Evolutionary conservation across 2,113 vertebrate genomes (phyloP).

Genomic region (Manacus vitellinus): DNA sequence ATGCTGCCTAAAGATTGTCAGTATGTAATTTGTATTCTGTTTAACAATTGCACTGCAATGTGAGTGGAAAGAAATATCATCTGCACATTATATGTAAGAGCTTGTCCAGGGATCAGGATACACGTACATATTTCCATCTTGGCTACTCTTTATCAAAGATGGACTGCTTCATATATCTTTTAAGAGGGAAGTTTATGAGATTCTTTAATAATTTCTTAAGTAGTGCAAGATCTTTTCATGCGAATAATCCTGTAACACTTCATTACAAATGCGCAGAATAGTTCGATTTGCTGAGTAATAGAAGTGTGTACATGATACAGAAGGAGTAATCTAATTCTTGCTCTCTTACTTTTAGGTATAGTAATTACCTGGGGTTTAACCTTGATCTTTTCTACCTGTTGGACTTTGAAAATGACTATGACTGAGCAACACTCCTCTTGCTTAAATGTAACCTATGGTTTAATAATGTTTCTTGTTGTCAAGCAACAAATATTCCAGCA

Average conservation of each 20-base stretch:
- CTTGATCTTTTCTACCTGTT: constrained; percentile 22
- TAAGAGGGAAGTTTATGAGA: constrained; percentile 55
- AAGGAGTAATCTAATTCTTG: not conserved
- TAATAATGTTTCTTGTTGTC: not conserved
- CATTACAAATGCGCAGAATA: not conserved
- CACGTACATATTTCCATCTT: constrained; percentile 50
- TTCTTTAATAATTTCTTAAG: constrained; percentile 64
- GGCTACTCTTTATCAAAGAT: constrained; percentile 39
- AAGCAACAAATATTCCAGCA: not conserved
- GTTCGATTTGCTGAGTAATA: not conserved
- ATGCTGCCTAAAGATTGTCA: not conserved
- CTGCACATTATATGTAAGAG: constrained; percentile 44
- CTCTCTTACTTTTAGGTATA: not conserved
- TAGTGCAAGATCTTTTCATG: constrained; percentile 39
- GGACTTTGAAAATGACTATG: constrained; percentile 6
- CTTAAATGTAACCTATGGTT: not conserved
- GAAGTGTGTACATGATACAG: not conserved
- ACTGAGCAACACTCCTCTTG: not conserved
- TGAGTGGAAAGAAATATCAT: constrained; percentile 45
- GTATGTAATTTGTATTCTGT: not conserved
- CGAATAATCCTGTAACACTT: constrained; percentile 60
- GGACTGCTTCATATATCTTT: constrained; percentile 63
- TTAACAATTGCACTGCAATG: not conserved
- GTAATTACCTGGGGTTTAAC: constrained; percentile 34
- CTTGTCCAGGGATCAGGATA: constrained; percentile 40